Base-by-base conservation (phyloP, 2,113 vertebrate genomes). In the Rattus rattus region DNA sequence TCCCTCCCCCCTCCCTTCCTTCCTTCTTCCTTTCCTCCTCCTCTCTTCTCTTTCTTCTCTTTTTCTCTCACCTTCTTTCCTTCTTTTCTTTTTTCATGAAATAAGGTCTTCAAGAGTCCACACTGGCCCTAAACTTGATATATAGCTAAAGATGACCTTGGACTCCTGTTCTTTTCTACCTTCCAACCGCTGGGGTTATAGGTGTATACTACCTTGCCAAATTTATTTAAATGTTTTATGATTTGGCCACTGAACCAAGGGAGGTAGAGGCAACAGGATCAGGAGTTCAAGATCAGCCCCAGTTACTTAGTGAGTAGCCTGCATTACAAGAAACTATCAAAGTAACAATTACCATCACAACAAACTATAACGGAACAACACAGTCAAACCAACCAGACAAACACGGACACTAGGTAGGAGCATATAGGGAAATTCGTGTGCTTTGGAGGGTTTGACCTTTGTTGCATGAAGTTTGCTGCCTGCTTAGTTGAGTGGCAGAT, bases 31-130 rank as follows among this genome's bases (percentile, higher is more conserved):
- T 2, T 75, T 10, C 43, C 14, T 39, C 2, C 36, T 2, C 20
- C 19, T 73, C 19, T 10, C 6, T 1, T 10, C 5, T 22, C 2
- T 22, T 9, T 24, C 3, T 1, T 24, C 26, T 12, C n/a, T 73
- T 17, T 11, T 28, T 69, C 52, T 54, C 52, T 54, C 52, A 9
- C 30, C 33, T 33, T 30, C 67, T 69, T 69, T 13, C 17, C 33
- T 73, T n/a, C 39, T 14, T 43, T 39, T 47, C 4, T 11, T 24
- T 76, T 28, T 77, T 22, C 8, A 10, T 73, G 80, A 61, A 83
- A 61, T 83, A 83, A 83, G n/a, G 22, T 84, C 30, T 49, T 2
- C 9, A 52, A 49, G 47, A 87, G 30, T 24, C 43, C 30, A 87
- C 19, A 24, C 49, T 70, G 85, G 28, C 47, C 19, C 11, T 19